These are phyloP conservation scores for Anomalospiza imberbis DNA, from an alignment of 2,797 vertebrate species.

Conservation along the genomic window DNA sequence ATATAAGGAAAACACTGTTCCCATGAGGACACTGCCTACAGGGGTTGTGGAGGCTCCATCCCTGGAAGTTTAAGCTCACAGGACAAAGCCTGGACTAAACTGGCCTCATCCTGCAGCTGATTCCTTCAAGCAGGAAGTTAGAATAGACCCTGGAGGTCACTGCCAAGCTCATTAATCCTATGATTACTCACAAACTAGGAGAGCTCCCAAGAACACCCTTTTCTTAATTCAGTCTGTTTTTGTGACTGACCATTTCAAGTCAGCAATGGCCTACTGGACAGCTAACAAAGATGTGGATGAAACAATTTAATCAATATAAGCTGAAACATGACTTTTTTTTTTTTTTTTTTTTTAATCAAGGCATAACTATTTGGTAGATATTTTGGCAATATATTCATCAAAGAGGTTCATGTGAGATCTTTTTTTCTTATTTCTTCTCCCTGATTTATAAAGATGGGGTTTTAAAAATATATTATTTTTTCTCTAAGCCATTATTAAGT, in stretches of 20 bases:
- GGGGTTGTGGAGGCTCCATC: accelerated
- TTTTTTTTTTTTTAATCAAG: too few species aligned
- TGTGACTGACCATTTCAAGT: not conserved
- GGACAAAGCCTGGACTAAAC: not conserved
- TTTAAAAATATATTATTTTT: not conserved
- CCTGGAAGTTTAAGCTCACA: not conserved
- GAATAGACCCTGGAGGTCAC: not conserved
- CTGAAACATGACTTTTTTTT: not conserved
- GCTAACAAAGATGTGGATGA: not conserved
- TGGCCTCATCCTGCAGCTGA: not conserved
- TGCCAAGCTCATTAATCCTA: not conserved
- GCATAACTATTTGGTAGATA: not conserved
- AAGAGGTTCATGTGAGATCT: not conserved
- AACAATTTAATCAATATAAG: not conserved
- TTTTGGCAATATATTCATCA: not conserved
- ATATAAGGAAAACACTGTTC: accelerated
- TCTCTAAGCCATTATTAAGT: conserved; percentile 28
- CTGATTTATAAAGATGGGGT: not conserved
- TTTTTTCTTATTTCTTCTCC: not conserved
- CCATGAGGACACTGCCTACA: not conserved
- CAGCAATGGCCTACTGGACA: accelerated
- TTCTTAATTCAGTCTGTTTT: not conserved
- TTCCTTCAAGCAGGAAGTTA: not conserved
- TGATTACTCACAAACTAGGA: not conserved
- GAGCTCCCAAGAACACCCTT: not conserved